A percentile compares a stretch with the other conserved stretches of the same genome.
Evolutionary conservation across 2,888 invertebrate species (phyloP).

Genomic region (Steromphala cineraria): DNA sequence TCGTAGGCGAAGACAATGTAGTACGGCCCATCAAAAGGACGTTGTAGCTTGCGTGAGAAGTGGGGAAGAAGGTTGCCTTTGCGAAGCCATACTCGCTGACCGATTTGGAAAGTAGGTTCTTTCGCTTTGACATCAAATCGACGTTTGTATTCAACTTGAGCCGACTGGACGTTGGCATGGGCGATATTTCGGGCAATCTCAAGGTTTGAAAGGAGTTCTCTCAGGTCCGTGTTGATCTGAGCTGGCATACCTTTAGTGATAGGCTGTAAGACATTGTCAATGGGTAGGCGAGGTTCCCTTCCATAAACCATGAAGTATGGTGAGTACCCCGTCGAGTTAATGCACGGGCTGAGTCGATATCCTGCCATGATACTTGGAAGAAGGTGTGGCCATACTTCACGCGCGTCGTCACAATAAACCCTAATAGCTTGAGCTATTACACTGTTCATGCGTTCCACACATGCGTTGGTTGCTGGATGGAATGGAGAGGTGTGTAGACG

Average conservation of each 20-base stretch:
- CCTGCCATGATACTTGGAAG: conserved; percentile 19
- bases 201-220: not conserved
- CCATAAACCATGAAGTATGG: conserved; percentile 24
- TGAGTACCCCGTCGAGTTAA: conserved; percentile 11
- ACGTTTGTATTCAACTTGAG: not conserved
- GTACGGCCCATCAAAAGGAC: conserved; percentile 7
- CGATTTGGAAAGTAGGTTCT: not conserved
- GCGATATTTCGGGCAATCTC: not conserved
- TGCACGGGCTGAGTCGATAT: conserved; percentile 3
- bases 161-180: not conserved
- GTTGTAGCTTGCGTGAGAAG: conserved; percentile 1
- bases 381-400: not conserved
- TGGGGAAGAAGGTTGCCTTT: not conserved
- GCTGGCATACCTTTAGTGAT: not conserved
- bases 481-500: not conserved
- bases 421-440: conserved; percentile 10
- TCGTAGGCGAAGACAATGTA: not conserved
- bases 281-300: not conserved
- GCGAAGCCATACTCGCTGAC: not conserved
- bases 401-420: not conserved
- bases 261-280: not conserved
- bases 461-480: conserved; percentile 16
- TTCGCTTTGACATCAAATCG: conserved; percentile 11
- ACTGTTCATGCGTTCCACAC: conserved; percentile 15
- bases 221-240: not conserved